Evolutionary conservation across 2,888 invertebrate genomes (phyloP).

Genomic region (Prenolepis imparis): DNA sequence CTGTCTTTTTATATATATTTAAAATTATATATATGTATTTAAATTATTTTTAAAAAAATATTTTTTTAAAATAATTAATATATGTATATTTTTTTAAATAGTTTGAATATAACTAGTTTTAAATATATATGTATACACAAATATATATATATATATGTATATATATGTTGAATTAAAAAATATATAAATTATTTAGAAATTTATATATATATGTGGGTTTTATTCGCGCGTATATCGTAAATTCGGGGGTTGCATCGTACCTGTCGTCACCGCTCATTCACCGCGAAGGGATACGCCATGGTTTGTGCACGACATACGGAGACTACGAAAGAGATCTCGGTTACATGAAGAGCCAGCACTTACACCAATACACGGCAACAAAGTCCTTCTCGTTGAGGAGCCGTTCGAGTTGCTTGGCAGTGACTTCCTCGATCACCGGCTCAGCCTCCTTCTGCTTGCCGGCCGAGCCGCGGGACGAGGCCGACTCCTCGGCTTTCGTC

Average conservation of each 20-base stretch:
- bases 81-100: no score
- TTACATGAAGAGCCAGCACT: constrained; percentile 87
- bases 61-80: no score
- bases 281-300: background rate
- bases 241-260: background rate
- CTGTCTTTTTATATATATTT: background rate
- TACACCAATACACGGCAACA: constrained; percentile 98
- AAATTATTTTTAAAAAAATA: background rate
- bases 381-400: constrained; percentile 96
- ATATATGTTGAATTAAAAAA: no score
- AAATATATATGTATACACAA: background rate
- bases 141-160: background rate
- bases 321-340: background rate
- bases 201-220: background rate
- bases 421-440: constrained; percentile 97
- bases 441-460: constrained; percentile 86
- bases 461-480: constrained; percentile 49
- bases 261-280: constrained; percentile 8
- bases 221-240: background rate
- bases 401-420: constrained; percentile 96
- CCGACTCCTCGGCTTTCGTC: constrained; percentile 70
- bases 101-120: no score
- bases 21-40: background rate
- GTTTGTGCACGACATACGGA: background rate
- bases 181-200: background rate